Evolutionary conservation across 30 jellyfish, hydroid and myxozoan genomes (phyloP).

Genomic region (Hydractinia symbiolongicarpus): DNA sequence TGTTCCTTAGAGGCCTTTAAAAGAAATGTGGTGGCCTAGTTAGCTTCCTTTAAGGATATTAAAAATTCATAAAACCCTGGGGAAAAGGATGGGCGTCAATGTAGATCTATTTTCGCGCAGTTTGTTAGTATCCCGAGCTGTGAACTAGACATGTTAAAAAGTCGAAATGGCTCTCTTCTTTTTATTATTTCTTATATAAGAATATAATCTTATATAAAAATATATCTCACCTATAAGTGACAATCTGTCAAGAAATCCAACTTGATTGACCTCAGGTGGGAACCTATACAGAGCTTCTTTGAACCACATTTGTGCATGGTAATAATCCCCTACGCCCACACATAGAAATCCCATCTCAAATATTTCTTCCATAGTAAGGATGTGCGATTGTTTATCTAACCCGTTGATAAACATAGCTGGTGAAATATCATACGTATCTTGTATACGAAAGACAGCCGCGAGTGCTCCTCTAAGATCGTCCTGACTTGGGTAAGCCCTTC

Average conservation of each 20-base stretch:
- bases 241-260: slow-evolving; percentile 72
- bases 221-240: slow-evolving; percentile 38
- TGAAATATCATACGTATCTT: slow-evolving; percentile 65
- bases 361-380: slow-evolving; percentile 72
- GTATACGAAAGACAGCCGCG: slow-evolving; percentile 64
- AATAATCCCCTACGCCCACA: slow-evolving; percentile 52
- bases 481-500: slow-evolving; percentile 53
- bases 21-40: too few species aligned
- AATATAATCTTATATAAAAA: not conserved
- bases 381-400: slow-evolving; percentile 61
- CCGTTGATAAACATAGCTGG: slow-evolving; percentile 79
- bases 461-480: slow-evolving; percentile 81
- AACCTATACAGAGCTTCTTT: slow-evolving; percentile 76
- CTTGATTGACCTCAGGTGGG: slow-evolving; percentile 49
- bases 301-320: slow-evolving; percentile 66
- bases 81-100: too few species aligned
- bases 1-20: too few species aligned
- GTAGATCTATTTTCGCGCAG: too few species aligned
- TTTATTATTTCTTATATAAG: too few species aligned
- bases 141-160: too few species aligned
- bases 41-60: too few species aligned
- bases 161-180: too few species aligned
- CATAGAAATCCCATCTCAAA: slow-evolving; percentile 88
- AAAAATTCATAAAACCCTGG: too few species aligned
- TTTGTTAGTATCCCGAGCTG: too few species aligned